Conservation (phyloP, 2,888 invertebrate genomes). For the Mythimna albipuncta region DNA sequence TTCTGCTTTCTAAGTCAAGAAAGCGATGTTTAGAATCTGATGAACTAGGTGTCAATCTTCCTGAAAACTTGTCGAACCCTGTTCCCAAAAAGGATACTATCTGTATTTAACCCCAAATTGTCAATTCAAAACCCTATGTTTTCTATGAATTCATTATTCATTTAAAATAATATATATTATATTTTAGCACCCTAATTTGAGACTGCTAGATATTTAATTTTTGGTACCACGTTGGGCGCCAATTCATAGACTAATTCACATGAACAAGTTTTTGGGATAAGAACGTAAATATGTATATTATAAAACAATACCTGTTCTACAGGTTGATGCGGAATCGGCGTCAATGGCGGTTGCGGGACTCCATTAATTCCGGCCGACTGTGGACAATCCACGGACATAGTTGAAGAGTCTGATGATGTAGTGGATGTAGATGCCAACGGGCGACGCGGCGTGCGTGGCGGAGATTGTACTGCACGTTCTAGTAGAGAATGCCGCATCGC, state of each 20-base stretch:
- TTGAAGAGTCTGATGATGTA: conserved; percentile 92
- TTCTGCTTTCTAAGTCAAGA: background rate
- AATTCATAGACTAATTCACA: background rate
- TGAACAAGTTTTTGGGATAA: background rate
- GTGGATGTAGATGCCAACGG: conserved; percentile 93
- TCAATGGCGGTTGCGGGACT: conserved; percentile 73
- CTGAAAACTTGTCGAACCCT: background rate
- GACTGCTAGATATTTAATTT: too few species aligned
- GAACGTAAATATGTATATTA: background rate
- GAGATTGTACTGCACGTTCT: conserved; percentile 89
- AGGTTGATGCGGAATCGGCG: conserved; percentile 75
- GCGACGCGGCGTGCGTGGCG: conserved; percentile 87
- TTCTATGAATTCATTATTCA: too few species aligned
- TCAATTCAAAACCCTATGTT: background rate
- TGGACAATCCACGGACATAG: conserved; percentile 88
- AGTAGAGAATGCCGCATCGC: conserved; percentile 93
- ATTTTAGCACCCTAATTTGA: too few species aligned
- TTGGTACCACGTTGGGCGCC: background rate
- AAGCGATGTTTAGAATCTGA: background rate
- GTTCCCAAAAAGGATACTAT: background rate
- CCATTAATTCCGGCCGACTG: conserved; percentile 82
- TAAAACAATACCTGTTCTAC: conserved; percentile 78
- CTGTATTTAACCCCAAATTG: background rate
- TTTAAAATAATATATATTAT: too few species aligned
- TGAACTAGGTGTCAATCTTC: too few species aligned